These are phyloP conservation scores for Drosophila kuntzei DNA, from an alignment of 2,888 invertebrate species.

Conservation along the genomic window DNA sequence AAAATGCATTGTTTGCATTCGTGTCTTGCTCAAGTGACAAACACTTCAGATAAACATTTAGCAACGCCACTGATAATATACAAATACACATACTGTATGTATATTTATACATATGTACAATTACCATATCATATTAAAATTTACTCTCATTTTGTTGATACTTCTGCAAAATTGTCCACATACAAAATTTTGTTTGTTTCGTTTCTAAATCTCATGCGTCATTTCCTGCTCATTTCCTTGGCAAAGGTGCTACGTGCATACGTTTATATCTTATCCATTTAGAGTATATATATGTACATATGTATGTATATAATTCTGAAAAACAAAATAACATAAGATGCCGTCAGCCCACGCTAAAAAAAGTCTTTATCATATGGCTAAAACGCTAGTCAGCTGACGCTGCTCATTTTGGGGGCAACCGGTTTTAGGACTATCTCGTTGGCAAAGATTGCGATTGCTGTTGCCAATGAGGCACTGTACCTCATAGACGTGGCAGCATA, in stretches of 20 bases:
- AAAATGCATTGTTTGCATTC: conserved; percentile 42
- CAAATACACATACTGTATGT: not conserved
- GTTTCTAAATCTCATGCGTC: conserved; percentile 22
- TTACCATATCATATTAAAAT: conserved; percentile 1
- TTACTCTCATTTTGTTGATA: not conserved
- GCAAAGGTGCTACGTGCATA: not conserved
- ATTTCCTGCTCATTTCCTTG: conserved; percentile 47
- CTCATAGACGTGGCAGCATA: conserved; percentile 54
- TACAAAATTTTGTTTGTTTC: conserved; percentile 5
- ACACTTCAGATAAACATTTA: conserved; percentile 30
- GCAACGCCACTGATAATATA: conserved; percentile 25
- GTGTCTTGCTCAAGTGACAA: conserved; percentile 45
- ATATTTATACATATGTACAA: not conserved
- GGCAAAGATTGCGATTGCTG: conserved; percentile 52
- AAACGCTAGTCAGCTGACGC: conserved; percentile 65
- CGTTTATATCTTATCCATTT: conserved; percentile 52
- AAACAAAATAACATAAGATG: conserved; percentile 32
- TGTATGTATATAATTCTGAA: conserved; percentile 2
- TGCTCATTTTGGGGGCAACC: conserved; percentile 42
- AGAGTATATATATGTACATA: conserved; percentile 10
- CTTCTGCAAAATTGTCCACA: not conserved
- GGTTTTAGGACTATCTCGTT: conserved; percentile 43
- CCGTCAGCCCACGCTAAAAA: conserved; percentile 42
- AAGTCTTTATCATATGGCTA: conserved; percentile 67
- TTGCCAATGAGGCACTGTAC: conserved; percentile 62